These are phyloP conservation scores for Maccullochella peelii DNA, from an alignment of 2,113 vertebrate genomes.

Conservation along the genomic window DNA sequence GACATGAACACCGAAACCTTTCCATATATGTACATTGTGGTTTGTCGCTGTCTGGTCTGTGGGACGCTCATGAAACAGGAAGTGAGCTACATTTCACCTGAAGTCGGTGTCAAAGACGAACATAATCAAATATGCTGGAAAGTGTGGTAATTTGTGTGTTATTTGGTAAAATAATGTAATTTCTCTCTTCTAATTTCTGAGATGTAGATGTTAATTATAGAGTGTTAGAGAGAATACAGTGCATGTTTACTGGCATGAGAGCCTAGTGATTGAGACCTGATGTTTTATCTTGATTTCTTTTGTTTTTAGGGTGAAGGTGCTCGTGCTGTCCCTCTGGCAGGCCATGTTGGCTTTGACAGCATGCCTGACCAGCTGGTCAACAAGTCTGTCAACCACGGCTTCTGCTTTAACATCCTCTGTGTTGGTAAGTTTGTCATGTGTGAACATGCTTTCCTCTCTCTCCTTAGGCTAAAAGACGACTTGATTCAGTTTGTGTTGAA, in stretches of 20 bases:
- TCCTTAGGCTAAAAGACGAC: slow-evolving; percentile 40
- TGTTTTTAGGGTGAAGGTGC: slow-evolving; percentile 91
- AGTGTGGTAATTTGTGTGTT: neutral
- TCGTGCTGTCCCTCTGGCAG: slow-evolving; percentile 92
- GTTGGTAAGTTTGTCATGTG: slow-evolving; percentile 91
- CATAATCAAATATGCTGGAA: neutral
- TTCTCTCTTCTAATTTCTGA: neutral
- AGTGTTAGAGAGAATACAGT: neutral
- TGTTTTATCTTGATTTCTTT: slow-evolving; percentile 17
- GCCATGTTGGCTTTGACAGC: slow-evolving; percentile 99
- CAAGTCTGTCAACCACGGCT: slow-evolving; percentile 97
- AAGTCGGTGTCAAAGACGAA: slow-evolving; percentile 19
- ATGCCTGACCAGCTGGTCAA: slow-evolving; percentile 99
- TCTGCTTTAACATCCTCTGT: slow-evolving; percentile 99
- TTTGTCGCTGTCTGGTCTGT: slow-evolving; percentile 67
- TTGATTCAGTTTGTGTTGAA: neutral
- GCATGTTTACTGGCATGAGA: neutral
- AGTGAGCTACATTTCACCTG: slow-evolving; percentile 61
- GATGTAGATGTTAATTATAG: neutral
- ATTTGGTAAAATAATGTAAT: neutral
- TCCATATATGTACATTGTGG: slow-evolving; percentile 74
- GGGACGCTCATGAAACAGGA: slow-evolving; percentile 81
- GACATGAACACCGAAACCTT: neutral
- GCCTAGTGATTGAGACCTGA: neutral
- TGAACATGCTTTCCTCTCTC: slow-evolving; percentile 17